A percentile compares a stretch with the other conserved stretches of the same genome.
Evolutionary conservation across 2,797 vertebrate genomes (phyloP).

Genomic region (Enteromius treurensis): DNA sequence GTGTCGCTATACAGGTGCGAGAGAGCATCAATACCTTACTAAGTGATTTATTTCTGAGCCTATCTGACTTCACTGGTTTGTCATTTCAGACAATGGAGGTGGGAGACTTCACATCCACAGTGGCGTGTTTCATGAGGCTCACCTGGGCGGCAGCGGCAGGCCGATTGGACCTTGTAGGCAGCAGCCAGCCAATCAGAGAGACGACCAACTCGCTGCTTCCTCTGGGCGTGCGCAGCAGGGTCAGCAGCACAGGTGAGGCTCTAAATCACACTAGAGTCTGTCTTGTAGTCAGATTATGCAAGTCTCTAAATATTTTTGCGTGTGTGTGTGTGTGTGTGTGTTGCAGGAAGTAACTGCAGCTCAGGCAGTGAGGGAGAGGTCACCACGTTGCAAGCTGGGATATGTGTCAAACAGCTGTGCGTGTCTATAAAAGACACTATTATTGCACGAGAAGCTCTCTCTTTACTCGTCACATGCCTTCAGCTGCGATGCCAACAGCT

Average conservation of each 20-base stretch:
- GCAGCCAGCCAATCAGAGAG: slow-evolving; percentile 95
- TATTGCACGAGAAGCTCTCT: slow-evolving; percentile 95
- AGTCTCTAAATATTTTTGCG: background rate
- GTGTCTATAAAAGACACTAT: slow-evolving; percentile 97
- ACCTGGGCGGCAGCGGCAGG: slow-evolving; percentile 98
- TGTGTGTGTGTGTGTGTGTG: slow-evolving; percentile 23
- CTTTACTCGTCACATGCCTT: slow-evolving; percentile 94
- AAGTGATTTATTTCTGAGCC: background rate
- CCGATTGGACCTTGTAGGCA: slow-evolving; percentile 94
- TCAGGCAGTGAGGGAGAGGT: slow-evolving; percentile 95
- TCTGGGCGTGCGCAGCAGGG: slow-evolving; percentile 89
- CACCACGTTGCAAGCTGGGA: slow-evolving; percentile 91
- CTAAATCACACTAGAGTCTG: background rate
- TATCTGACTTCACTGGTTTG: slow-evolving; percentile 35
- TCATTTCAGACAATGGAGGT: slow-evolving; percentile 93
- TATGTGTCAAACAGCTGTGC: slow-evolving; percentile 93
- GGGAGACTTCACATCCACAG: slow-evolving; percentile 93
- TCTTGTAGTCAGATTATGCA: background rate
- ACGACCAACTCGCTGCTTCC: slow-evolving; percentile 87
- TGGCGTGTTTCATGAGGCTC: slow-evolving; percentile 97
- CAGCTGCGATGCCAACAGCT: slow-evolving; percentile 96
- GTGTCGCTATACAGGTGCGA: slow-evolving; percentile 94
- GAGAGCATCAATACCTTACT: background rate
- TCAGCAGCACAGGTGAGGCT: slow-evolving; percentile 94
- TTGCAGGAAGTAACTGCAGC: slow-evolving; percentile 95